A percentile compares a stretch with the other conserved stretches of the same genome.
These are phyloP conservation scores for Lamellibrachia luymesi DNA, from an alignment of 1,140 invertebrate species.

Conservation along the genomic window DNA sequence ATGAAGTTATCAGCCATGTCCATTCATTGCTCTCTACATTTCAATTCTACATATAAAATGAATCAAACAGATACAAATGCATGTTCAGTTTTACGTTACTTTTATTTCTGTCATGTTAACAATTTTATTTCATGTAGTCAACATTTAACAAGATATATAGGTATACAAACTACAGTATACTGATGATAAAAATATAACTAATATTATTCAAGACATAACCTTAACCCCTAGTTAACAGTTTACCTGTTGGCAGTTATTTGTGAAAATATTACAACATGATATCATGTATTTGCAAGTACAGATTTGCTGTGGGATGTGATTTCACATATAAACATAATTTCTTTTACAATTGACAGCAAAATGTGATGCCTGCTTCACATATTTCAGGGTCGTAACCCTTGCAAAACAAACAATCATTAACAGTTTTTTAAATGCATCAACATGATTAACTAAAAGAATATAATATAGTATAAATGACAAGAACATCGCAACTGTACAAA, in stretches of 20 bases:
- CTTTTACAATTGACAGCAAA: neutral
- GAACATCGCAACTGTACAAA: neutral
- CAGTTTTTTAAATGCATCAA: neutral
- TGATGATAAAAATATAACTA: neutral
- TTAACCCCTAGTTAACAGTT: neutral
- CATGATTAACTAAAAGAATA: neutral
- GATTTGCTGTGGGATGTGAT: neutral
- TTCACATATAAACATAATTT: neutral
- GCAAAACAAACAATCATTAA: slow-evolving; percentile 1
- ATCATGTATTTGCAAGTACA: neutral
- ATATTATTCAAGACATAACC: neutral
- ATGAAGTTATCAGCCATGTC: neutral
- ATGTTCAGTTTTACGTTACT: neutral
- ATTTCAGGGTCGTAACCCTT: neutral
- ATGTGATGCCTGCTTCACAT: neutral
- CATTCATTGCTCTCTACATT: no score
- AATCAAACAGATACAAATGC: neutral
- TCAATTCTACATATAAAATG: neutral
- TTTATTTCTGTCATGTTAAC: slow-evolving; percentile 5
- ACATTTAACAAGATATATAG: neutral
- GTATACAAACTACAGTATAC: neutral
- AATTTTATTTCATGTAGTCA: neutral
- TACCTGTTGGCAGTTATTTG: neutral
- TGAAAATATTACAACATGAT: neutral
- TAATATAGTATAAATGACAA: neutral